Conservation (phyloP, 2,797 vertebrate genomes). For the Hybognathus amarus region DNA sequence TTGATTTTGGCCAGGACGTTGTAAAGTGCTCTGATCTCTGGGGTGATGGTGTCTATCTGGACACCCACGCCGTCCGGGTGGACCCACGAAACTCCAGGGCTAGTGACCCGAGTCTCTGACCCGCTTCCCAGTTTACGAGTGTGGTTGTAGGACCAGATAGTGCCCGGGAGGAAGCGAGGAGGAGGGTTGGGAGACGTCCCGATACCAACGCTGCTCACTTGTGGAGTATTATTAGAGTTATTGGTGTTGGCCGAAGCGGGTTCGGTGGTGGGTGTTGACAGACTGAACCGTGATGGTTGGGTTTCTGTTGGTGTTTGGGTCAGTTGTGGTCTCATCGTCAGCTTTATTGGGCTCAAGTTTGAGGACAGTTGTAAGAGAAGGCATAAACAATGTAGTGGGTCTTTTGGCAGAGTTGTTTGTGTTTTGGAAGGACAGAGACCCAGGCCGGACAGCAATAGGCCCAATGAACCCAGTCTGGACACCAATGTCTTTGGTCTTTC, state of each 20-base stretch:
- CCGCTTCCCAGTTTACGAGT: conserved; percentile 83
- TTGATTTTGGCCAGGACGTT: conserved; percentile 98
- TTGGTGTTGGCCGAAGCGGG: conserved; percentile 71
- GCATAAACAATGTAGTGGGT: conserved; percentile 76
- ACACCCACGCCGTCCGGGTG: conserved; percentile 96
- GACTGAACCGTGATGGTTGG: conserved; percentile 75
- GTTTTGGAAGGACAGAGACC: conserved; percentile 76
- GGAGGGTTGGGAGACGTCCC: conserved; percentile 70
- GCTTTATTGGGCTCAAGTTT: conserved; percentile 55
- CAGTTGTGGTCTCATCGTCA: conserved; percentile 54
- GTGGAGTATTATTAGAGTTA: conserved; percentile 65
- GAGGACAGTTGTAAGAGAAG: conserved; percentile 60
- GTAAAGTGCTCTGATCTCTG: conserved; percentile 95
- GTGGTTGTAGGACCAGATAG: conserved; percentile 95
- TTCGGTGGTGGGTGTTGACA: conserved; percentile 74
- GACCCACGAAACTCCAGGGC: conserved; percentile 91
- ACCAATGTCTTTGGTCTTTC: conserved; percentile 79
- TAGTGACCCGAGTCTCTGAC: conserved; percentile 84
- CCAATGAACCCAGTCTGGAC: conserved; percentile 91
- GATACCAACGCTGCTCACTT: conserved; percentile 57
- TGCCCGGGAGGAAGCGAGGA: conserved; percentile 88
- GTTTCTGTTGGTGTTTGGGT: conserved; percentile 62
- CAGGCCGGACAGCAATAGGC: conserved; percentile 76
- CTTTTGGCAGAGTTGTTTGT: conserved; percentile 79
- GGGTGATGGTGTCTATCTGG: conserved; percentile 96